phyloP scores from a whole-genome alignment of 2,113 vertebrate genomes.

The Myotis lucifugus region DNA sequence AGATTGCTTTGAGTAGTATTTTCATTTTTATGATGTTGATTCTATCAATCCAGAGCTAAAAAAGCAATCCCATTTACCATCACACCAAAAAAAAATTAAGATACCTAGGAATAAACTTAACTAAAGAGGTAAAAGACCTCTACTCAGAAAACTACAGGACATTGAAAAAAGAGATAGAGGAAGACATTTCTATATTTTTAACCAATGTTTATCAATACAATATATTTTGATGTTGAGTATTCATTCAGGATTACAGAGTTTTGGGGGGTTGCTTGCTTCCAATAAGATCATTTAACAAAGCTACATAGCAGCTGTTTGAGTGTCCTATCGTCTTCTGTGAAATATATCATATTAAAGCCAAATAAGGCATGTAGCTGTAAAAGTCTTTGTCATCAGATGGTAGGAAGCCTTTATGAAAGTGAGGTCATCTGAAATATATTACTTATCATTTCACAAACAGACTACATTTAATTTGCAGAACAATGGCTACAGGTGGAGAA shows the following conservation, averaged over 20 bases:
- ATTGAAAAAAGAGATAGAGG: too few relatives aligned
- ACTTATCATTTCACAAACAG: neutral
- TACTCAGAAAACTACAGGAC: too few relatives aligned
- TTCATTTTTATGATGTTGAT: too few relatives aligned
- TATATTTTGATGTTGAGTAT: neutral
- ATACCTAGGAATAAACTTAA: too few relatives aligned
- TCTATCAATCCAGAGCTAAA: too few relatives aligned
- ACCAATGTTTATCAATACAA: neutral
- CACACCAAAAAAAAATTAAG: too few relatives aligned
- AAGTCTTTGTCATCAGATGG: neutral
- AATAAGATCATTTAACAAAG: neutral
- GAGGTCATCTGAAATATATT: neutral
- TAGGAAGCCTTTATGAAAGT: neutral
- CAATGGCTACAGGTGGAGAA: neutral
- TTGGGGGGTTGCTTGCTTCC: neutral
- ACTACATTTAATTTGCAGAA: constrained; percentile 30
- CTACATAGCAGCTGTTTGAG: neutral
- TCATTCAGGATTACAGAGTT: neutral
- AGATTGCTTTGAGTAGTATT: too few relatives aligned
- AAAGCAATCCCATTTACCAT: too few relatives aligned
- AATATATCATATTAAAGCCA: neutral
- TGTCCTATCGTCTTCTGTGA: neutral
- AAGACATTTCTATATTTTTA: neutral
- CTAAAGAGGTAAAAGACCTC: too few relatives aligned
- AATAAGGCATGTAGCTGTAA: neutral